These are phyloP conservation scores for Clarias platycephalus DNA, from an alignment of 2,797 vertebrate species.

Conservation along the genomic window DNA sequence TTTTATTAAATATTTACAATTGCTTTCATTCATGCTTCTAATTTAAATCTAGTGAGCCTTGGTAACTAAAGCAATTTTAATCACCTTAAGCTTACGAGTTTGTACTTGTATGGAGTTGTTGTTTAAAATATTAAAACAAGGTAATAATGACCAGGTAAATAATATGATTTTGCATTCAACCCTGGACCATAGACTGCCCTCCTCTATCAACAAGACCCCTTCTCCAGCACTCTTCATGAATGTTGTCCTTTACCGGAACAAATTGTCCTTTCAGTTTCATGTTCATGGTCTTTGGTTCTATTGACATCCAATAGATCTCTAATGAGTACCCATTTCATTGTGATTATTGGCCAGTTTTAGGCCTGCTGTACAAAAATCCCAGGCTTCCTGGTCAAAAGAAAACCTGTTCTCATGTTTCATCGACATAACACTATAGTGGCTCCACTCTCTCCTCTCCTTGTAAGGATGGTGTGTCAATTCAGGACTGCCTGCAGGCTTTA, in stretches of 20 bases:
- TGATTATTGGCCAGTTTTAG: slow-evolving; percentile 40
- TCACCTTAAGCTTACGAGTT: background rate
- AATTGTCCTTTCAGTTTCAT: slow-evolving; percentile 52
- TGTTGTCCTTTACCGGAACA: slow-evolving; percentile 49
- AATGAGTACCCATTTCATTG: slow-evolving; percentile 29
- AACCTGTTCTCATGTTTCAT: slow-evolving; percentile 50
- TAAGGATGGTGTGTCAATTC: slow-evolving; percentile 31
- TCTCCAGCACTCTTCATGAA: slow-evolving; percentile 46
- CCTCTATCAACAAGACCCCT: slow-evolving; percentile 32
- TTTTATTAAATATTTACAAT: slow-evolving; percentile 42
- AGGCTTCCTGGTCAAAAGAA: slow-evolving; percentile 39
- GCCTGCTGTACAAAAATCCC: slow-evolving; percentile 39
- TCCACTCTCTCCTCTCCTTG: slow-evolving; percentile 12
- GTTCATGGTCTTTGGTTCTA: slow-evolving; percentile 34
- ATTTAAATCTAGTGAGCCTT: slow-evolving; percentile 7
- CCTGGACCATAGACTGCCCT: background rate
- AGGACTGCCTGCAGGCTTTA: background rate
- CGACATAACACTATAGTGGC: slow-evolving; percentile 21
- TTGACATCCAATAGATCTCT: slow-evolving; percentile 38
- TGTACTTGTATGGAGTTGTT: background rate
- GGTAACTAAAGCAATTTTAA: background rate
- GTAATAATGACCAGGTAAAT: background rate
- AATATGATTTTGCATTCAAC: slow-evolving; percentile 6
- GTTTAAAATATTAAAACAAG: slow-evolving; percentile 3
- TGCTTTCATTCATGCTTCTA: slow-evolving; percentile 10